These are phyloP conservation scores for Bradynema listronoti DNA, from an alignment of 1,140 invertebrate genomes.

Conservation along the genomic window DNA sequence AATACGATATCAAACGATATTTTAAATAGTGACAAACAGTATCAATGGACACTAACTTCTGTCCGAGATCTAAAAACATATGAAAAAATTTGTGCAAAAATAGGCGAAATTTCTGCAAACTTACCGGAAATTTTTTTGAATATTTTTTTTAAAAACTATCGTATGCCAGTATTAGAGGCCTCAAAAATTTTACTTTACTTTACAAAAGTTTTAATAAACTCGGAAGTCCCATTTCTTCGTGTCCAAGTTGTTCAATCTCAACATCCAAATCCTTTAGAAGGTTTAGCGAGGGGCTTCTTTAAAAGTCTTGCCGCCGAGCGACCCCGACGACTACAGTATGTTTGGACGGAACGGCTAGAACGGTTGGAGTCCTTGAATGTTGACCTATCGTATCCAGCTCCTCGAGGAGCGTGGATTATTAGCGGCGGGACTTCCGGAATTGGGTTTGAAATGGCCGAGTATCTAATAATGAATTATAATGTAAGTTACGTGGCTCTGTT, in stretches of 20 bases:
- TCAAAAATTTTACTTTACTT: slow-evolving; percentile 15
- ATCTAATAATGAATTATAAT: slow-evolving; percentile 17
- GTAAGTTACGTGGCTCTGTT: slow-evolving; percentile 2
- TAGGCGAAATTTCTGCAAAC: too few relatives aligned
- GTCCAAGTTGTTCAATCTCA: too few relatives aligned
- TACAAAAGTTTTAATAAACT: slow-evolving; percentile 15
- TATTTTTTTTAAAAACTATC: too few relatives aligned
- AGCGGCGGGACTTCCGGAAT: slow-evolving; percentile 36
- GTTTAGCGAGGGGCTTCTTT: slow-evolving; percentile 24
- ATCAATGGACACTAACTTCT: too few relatives aligned
- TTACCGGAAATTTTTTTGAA: too few relatives aligned
- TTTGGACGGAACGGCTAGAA: slow-evolving; percentile 9
- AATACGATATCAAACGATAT: too few relatives aligned
- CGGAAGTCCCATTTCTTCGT: too few relatives aligned
- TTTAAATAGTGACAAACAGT: too few relatives aligned
- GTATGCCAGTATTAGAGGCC: too few relatives aligned
- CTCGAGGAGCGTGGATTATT: slow-evolving; percentile 9
- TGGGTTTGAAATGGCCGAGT: slow-evolving; percentile 31
- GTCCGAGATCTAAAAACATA: too few relatives aligned
- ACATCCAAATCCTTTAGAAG: too few relatives aligned
- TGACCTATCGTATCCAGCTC: neutral
- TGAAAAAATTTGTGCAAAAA: too few relatives aligned
- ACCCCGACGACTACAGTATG: slow-evolving; percentile 1
- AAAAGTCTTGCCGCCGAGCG: slow-evolving; percentile 37
- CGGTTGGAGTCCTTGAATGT: neutral